Evolutionary conservation across 2,797 vertebrate genomes (phyloP).

Genomic region (Enoplosus armatus): DNA sequence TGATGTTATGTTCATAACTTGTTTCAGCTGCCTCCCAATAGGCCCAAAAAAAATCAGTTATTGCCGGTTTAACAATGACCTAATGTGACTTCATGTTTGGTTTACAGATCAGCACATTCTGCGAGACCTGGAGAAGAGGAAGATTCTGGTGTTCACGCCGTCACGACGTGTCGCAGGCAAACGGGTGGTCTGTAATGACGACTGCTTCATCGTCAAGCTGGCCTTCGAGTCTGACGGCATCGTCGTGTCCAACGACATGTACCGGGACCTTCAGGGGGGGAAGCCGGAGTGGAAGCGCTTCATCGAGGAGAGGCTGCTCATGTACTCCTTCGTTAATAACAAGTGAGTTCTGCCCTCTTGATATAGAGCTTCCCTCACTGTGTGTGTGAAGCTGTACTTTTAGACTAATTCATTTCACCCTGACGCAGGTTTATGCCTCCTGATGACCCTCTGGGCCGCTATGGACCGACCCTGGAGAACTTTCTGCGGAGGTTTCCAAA

Average conservation of each 20-base stretch:
- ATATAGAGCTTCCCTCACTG: accelerated
- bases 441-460: conserved; percentile 84
- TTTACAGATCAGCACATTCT: conserved; percentile 84
- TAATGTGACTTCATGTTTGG: background rate
- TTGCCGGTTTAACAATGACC: background rate
- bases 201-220: conserved; percentile 85
- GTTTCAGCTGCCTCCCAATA: background rate
- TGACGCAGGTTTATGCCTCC: conserved; percentile 84
- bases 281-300: conserved; percentile 85
- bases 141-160: conserved; percentile 85
- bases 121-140: conserved; percentile 81
- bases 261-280: conserved; percentile 84
- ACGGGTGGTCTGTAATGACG: conserved; percentile 86
- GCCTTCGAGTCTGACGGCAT: conserved; percentile 81
- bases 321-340: conserved; percentile 86
- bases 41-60: background rate
- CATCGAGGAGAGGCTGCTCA: conserved; percentile 84
- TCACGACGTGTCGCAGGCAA: conserved; percentile 81
- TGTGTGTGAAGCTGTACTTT: background rate
- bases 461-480: conserved; percentile 84
- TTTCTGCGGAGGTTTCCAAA: conserved; percentile 81
- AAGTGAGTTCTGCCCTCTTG: conserved; percentile 72
- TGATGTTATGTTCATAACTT: background rate
- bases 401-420: background rate
- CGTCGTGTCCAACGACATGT: conserved; percentile 86